A percentile compares a stretch with the other conserved stretches of the same genome.
phyloP scores from a whole-genome alignment of 1,140 invertebrate genomes.

The Oedothorax gibbosus region DNA sequence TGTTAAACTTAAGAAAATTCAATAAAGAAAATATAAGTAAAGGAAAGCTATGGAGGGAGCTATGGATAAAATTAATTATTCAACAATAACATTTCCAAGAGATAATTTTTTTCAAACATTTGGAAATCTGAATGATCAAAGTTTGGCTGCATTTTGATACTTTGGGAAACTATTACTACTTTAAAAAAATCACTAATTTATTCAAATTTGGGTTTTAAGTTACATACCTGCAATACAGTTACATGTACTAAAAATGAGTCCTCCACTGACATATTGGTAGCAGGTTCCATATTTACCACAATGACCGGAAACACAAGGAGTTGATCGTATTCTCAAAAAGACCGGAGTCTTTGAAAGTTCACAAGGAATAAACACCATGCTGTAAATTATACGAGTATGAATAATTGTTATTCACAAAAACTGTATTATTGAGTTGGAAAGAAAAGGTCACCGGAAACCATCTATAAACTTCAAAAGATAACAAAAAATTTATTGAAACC shows the following conservation, averaged over 20 bases:
- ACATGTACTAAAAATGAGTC: constrained; percentile 70
- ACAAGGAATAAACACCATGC: constrained; percentile 72
- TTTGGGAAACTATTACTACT: too few species aligned
- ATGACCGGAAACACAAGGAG: constrained; percentile 67
- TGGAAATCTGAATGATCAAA: too few species aligned
- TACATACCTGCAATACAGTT: constrained; percentile 70
- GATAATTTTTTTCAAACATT: too few species aligned
- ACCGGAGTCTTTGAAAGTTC: constrained; percentile 65
- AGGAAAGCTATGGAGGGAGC: too few species aligned
- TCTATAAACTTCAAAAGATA: too few species aligned
- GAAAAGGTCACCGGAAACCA: too few species aligned
- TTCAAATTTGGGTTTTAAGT: background rate
- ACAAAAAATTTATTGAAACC: too few species aligned
- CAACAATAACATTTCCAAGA: too few species aligned
- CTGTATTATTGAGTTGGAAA: background rate
- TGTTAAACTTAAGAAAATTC: too few species aligned
- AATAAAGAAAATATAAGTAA: too few species aligned
- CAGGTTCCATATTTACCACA: constrained; percentile 73
- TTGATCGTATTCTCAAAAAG: constrained; percentile 66
- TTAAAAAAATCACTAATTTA: background rate
- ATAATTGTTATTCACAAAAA: background rate
- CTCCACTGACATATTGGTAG: constrained; percentile 79
- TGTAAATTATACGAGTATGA: constrained; percentile 66
- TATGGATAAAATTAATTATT: too few species aligned
- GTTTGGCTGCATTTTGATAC: too few species aligned